Percentiles rank a stretch among this genome's conserved stretches.
These are phyloP conservation scores for Bradynema listronoti DNA, from an alignment of 1,140 invertebrate genomes.

Conservation along the genomic window DNA sequence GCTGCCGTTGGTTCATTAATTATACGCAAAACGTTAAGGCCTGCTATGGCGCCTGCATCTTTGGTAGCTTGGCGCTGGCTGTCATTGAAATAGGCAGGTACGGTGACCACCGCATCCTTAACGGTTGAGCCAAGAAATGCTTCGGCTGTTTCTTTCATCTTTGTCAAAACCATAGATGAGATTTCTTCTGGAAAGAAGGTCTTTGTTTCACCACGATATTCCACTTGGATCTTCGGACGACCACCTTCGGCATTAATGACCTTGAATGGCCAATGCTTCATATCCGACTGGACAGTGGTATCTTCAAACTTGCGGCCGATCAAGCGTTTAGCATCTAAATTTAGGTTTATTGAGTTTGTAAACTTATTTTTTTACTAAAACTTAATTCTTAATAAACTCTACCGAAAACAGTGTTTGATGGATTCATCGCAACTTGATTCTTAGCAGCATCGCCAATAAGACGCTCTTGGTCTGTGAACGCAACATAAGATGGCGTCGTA, in stretches of 20 bases:
- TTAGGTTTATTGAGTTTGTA: neutral
- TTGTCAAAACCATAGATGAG: constrained; percentile 63
- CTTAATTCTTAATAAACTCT: no score
- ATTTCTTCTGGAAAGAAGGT: constrained; percentile 64
- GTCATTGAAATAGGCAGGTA: constrained; percentile 66
- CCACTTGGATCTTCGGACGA: constrained; percentile 60
- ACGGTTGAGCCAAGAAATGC: constrained; percentile 53
- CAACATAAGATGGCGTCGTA: constrained; percentile 78
- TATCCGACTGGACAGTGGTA: constrained; percentile 66
- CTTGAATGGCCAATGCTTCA: constrained; percentile 65
- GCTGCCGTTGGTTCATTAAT: constrained; percentile 75
- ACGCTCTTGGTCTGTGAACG: constrained; percentile 77
- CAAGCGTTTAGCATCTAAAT: constrained; percentile 72
- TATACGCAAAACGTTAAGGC: constrained; percentile 66
- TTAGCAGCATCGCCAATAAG: constrained; percentile 71
- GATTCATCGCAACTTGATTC: constrained; percentile 57
- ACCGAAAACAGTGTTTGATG: constrained; percentile 24
- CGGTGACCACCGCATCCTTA: constrained; percentile 63
- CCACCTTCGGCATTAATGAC: constrained; percentile 36
- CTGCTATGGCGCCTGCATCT: constrained; percentile 69
- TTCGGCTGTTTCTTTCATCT: constrained; percentile 64
- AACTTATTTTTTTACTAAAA: neutral
- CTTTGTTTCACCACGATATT: constrained; percentile 62
- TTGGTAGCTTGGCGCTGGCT: constrained; percentile 70
- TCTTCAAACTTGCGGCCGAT: constrained; percentile 89